Conservation (phyloP, 2,797 vertebrate species). For the Anniella stebbinsi region DNA sequence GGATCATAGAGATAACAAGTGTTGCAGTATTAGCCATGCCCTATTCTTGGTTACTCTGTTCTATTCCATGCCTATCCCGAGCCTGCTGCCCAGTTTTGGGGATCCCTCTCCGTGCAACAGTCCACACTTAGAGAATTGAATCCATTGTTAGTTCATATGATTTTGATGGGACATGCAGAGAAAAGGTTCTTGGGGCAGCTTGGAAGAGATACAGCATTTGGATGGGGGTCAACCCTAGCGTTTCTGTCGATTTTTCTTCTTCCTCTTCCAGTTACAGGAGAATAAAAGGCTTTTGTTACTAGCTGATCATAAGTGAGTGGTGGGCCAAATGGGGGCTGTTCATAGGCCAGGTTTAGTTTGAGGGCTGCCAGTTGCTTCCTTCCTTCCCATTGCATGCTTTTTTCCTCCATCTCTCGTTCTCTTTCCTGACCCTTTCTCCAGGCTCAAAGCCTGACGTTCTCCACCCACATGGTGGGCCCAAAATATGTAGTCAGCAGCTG, state of each 20-base stretch:
- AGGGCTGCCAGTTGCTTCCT: background rate
- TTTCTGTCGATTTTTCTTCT: background rate
- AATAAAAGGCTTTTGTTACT: background rate
- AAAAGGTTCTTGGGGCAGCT: background rate
- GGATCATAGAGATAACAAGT: background rate
- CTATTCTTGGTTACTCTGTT: background rate
- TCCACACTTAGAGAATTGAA: background rate
- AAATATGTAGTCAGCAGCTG: constrained; percentile 43
- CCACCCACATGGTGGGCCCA: constrained; percentile 29
- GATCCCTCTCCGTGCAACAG: too few relatives aligned
- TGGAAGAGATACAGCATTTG: too few relatives aligned
- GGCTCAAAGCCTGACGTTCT: background rate
- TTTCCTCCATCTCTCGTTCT: background rate
- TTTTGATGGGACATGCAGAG: background rate
- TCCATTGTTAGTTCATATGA: background rate
- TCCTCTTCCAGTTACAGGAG: background rate
- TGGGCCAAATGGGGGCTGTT: background rate
- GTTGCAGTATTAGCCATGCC: background rate
- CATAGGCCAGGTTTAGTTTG: background rate
- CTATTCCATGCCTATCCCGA: too few relatives aligned
- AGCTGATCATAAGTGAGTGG: background rate
- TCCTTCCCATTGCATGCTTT: background rate
- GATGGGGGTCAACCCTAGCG: background rate
- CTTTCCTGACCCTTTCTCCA: constrained; percentile 5
- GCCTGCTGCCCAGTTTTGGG: background rate